Evolutionary conservation across 2,797 vertebrate species (phyloP).

Genomic region (Molothrus aeneus): DNA sequence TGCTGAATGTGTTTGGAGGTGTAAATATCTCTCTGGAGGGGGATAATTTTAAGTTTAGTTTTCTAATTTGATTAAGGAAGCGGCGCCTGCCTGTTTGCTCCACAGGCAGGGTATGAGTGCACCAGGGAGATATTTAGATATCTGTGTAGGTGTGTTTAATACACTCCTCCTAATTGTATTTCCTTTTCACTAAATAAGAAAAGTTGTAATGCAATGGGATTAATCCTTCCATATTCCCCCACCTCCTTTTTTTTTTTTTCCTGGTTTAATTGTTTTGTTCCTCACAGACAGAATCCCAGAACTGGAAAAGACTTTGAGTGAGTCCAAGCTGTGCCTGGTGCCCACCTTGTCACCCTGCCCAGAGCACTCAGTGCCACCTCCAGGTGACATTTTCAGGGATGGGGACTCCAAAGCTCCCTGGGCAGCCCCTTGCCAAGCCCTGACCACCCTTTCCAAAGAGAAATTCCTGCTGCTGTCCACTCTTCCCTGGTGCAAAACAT

Average conservation of each 20-base stretch:
- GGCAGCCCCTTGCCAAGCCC: neutral
- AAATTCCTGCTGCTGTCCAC: neutral
- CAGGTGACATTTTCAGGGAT: neutral
- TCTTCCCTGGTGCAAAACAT: neutral
- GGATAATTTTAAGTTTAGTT: conserved; percentile 64
- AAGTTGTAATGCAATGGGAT: conserved; percentile 54
- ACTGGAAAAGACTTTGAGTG: neutral
- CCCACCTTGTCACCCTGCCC: neutral
- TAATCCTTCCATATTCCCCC: conserved; percentile 24
- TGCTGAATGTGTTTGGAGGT: conserved; percentile 58
- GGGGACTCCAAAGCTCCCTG: neutral
- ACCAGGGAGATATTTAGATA: conserved; percentile 54
- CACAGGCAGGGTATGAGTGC: conserved; percentile 3
- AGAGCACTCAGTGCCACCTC: neutral
- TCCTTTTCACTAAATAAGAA: conserved; percentile 72
- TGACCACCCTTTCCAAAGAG: fast-evolving
- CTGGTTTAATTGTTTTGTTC: conserved; percentile 62
- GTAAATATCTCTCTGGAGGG: conserved; percentile 69
- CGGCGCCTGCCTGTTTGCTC: neutral
- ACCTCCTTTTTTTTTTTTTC: neutral
- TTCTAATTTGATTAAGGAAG: conserved; percentile 76
- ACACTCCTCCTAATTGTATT: conserved; percentile 72
- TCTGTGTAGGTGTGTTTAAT: conserved; percentile 78
- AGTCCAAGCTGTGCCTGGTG: fast-evolving
- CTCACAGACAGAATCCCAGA: conserved; percentile 6